A percentile compares a stretch with the other conserved stretches of the same genome.
phyloP scores from a whole-genome alignment of 2,888 invertebrate genomes.

The Pherbina coryleti region DNA sequence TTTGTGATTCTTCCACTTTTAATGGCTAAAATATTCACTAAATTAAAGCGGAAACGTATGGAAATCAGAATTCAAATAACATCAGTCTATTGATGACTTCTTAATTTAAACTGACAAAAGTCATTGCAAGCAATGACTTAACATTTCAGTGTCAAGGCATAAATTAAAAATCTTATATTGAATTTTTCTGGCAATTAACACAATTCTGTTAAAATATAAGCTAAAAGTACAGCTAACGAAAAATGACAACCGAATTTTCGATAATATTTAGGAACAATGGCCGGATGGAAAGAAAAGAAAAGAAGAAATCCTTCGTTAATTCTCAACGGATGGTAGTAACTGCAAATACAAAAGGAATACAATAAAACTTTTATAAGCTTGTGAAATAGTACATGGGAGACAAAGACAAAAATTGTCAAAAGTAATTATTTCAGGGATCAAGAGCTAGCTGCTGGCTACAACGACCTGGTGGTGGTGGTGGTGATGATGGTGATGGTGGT shows the following conservation, averaged over 20 bases:
- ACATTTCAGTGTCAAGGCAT: too few species aligned
- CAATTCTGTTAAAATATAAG: too few species aligned
- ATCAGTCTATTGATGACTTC: too few species aligned
- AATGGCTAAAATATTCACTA: too few species aligned
- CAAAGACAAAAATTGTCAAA: slow-evolving; percentile 20
- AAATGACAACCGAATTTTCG: slow-evolving; percentile 9
- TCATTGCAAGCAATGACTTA: too few species aligned
- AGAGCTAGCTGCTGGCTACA: not conserved
- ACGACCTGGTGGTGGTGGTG: not conserved
- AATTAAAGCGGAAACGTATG: too few species aligned
- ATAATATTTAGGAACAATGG: not conserved
- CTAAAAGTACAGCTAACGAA: not conserved
- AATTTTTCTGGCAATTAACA: too few species aligned
- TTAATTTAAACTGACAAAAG: too few species aligned
- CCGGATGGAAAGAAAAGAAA: too few species aligned
- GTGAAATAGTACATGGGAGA: not conserved
- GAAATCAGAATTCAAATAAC: too few species aligned
- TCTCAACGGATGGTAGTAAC: not conserved
- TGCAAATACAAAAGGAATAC: not conserved
- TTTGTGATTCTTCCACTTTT: too few species aligned
- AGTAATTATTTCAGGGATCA: slow-evolving; percentile 19
- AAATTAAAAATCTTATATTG: too few species aligned
- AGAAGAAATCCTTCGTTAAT: not conserved
- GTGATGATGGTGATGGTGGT: not conserved
- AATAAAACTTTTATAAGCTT: not conserved